Base-by-base conservation (phyloP, 2,113 vertebrate species). In the Zosterops lateralis region DNA sequence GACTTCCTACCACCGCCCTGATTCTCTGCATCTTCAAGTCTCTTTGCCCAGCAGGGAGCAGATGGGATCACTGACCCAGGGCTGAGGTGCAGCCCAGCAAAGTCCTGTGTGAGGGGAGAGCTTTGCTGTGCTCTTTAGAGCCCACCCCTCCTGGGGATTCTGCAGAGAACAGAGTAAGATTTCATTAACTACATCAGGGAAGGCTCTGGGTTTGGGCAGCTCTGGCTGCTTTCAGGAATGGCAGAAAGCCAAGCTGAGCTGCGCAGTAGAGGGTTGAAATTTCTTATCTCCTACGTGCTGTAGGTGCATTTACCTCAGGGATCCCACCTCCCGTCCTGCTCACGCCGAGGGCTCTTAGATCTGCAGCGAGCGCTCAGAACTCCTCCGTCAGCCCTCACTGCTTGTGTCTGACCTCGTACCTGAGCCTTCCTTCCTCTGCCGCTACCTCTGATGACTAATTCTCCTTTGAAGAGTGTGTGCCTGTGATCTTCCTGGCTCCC, bases 361-460 rank as follows among this genome's bases (percentile, higher is more conserved):
- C 75, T 34, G 34, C 84, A 47, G 64, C 2, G 1, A 78, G 84
- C 0, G 0, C 71, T 79, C 58, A 6, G 53, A 96, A 71, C 67
- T 87, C 71, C 70, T 83, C 84, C 14, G 13, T 70, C 94, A 93
- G 78, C 78, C 44, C 56, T 40, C 45, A 32, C 75, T 51, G 56
- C 90, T 88, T 34, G 65, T 66, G 66, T 58, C 95, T 93, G 96
- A 96, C 95, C 95, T 78, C 45, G 40, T 97, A 94, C 90, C 93
- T 93, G 94, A 95, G 72, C 67, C 83, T 97, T 95, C 94, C 94
- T 95, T 95, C 93, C 95, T 95, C 90, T 71, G 84, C 78, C 0
- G 21, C 91, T 76, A 62, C 91, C 78, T 94, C 89, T 54, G 71
- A 91, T 85, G 94, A 95, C 51, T 91, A 89, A 95, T n/a, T 40